Evolutionary conservation across 2,113 vertebrate genomes (phyloP).

Genomic region (Conger conger): DNA sequence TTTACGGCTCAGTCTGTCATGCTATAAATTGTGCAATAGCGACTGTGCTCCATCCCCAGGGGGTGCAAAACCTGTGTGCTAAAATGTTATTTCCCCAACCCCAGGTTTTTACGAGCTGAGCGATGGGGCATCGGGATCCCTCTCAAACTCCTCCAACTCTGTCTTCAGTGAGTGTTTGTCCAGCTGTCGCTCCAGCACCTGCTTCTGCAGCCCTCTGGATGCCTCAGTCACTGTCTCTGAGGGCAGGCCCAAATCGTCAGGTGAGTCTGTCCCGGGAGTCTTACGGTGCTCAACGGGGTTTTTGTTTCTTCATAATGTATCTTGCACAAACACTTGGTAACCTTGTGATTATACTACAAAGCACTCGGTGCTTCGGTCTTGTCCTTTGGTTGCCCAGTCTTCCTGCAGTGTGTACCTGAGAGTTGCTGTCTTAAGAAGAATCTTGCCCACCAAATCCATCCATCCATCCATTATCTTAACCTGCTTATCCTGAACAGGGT

Average conservation of each 20-base stretch:
- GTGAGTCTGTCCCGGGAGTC: constrained; percentile 67
- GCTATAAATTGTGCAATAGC: constrained; percentile 30
- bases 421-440: background rate
- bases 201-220: constrained; percentile 86
- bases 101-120: constrained; percentile 95
- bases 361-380: background rate
- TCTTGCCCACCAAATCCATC: background rate
- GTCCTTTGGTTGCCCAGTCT: constrained; percentile 32
- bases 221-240: constrained; percentile 80
- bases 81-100: constrained; percentile 41
- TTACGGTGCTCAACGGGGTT: constrained; percentile 40
- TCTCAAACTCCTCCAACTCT: constrained; percentile 96
- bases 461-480: too few relatives aligned
- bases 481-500: too few relatives aligned
- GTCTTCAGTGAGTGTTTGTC: constrained; percentile 96
- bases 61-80: constrained; percentile 23
- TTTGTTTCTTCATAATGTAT: background rate
- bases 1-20: constrained; percentile 32
- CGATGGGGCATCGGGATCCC: constrained; percentile 86
- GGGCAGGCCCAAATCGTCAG: constrained; percentile 81
- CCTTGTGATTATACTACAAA: background rate
- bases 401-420: background rate
- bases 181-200: constrained; percentile 88
- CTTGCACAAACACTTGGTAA: background rate
- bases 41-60: constrained; percentile 13